Evolutionary conservation across 2,888 invertebrate species (phyloP).

Genomic region (Nasonovia ribisnigri): DNA sequence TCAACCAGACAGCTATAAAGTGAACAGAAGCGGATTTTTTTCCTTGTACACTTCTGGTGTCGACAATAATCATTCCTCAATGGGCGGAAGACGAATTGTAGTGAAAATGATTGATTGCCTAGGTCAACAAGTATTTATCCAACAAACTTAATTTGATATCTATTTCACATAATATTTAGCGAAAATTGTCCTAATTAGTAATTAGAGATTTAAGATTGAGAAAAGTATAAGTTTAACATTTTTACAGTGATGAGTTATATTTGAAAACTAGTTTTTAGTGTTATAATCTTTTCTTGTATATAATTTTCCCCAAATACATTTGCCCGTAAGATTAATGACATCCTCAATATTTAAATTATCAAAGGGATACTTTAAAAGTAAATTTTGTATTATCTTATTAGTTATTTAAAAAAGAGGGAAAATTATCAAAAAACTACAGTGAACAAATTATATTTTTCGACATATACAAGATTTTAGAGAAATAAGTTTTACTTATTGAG

Average conservation of each 20-base stretch:
- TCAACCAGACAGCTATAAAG: conserved; percentile 54
- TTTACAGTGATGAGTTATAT: not conserved
- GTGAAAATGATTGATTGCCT: conserved; percentile 35
- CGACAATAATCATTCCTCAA: conserved; percentile 15
- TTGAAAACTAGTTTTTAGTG: not conserved
- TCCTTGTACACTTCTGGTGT: not conserved
- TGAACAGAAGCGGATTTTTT: conserved; percentile 53
- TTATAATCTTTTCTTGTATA: not conserved
- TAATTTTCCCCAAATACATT: not conserved
- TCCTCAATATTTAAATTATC: not conserved
- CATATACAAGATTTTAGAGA: not conserved
- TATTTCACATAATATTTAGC: not conserved
- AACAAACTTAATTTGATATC: not conserved
- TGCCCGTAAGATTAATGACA: too few relatives aligned
- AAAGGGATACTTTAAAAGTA: not conserved
- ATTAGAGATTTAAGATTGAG: not conserved
- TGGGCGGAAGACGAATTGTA: not conserved
- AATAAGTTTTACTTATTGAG: not conserved
- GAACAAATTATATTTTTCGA: not conserved
- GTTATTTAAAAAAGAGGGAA: not conserved
- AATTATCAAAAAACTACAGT: not conserved
- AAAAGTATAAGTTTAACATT: not conserved
- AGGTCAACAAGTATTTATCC: conserved; percentile 26
- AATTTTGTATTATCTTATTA: not conserved
- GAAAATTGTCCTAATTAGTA: not conserved